A percentile compares a stretch with the other conserved stretches of the same genome.
phyloP scores from a whole-genome alignment of 2,888 invertebrate species.

The Rhagophthalmus giganteus region DNA sequence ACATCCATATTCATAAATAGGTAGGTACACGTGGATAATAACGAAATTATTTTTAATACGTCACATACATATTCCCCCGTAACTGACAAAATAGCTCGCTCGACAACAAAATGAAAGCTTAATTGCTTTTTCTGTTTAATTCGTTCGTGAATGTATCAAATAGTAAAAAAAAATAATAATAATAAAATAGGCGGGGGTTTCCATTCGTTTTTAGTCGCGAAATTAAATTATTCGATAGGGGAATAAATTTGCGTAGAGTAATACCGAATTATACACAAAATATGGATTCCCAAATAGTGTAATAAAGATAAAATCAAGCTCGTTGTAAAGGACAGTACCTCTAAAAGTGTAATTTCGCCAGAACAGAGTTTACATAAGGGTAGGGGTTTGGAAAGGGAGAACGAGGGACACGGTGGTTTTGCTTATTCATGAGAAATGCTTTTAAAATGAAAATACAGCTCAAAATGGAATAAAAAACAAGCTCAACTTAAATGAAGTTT shows the following conservation, averaged over 20 bases:
- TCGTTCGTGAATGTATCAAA: conserved; percentile 5
- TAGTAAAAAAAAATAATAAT: no score
- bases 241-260: conserved; percentile 20
- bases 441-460: conserved; percentile 53
- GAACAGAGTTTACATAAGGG: conserved; percentile 48
- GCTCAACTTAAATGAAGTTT: conserved; percentile 51
- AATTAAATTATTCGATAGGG: conserved; percentile 21
- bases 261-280: conserved; percentile 25
- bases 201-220: neutral
- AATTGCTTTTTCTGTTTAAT: conserved; percentile 13
- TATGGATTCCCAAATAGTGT: conserved; percentile 38
- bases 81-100: conserved; percentile 7
- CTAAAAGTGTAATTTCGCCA: conserved; percentile 48
- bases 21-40: no score
- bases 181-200: neutral
- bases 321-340: conserved; percentile 43
- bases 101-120: no score
- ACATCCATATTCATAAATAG: no score
- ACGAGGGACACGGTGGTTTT: conserved; percentile 46
- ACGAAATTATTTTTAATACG: conserved; percentile 14
- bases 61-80: conserved; percentile 3
- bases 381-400: conserved; percentile 37
- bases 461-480: conserved; percentile 52
- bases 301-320: conserved; percentile 47
- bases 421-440: conserved; percentile 55